Evolutionary conservation across 2,888 invertebrate species (phyloP).

Genomic region (Campaea margaritaria): DNA sequence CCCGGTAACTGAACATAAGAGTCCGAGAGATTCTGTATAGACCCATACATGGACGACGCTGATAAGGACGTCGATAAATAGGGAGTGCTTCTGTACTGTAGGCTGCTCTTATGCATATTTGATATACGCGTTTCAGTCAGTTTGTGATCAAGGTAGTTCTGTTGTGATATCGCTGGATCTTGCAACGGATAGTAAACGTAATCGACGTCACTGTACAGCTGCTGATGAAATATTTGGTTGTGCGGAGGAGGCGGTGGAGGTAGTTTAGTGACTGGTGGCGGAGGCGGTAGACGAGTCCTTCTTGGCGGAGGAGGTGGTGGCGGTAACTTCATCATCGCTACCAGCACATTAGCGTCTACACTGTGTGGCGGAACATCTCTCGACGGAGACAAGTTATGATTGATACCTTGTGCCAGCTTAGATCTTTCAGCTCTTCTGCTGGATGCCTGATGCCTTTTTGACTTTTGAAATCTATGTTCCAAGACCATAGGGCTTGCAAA

Average conservation of each 20-base stretch:
- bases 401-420: slow-evolving; percentile 82
- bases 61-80: slow-evolving; percentile 89
- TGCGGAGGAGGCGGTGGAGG: slow-evolving; percentile 91
- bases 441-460: slow-evolving; percentile 78
- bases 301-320: slow-evolving; percentile 85
- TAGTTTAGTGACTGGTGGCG: slow-evolving; percentile 86
- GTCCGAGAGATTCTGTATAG: slow-evolving; percentile 92
- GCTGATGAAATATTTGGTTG: slow-evolving; percentile 94
- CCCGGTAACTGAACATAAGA: slow-evolving; percentile 89
- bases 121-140: slow-evolving; percentile 89
- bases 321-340: slow-evolving; percentile 87
- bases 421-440: slow-evolving; percentile 87
- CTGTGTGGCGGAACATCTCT: slow-evolving; percentile 70
- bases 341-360: slow-evolving; percentile 81
- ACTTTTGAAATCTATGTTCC: slow-evolving; percentile 80
- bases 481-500: slow-evolving; percentile 81
- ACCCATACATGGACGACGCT: slow-evolving; percentile 89
- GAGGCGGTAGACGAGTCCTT: slow-evolving; percentile 88
- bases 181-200: slow-evolving; percentile 96
- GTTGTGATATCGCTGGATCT: slow-evolving; percentile 95
- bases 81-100: slow-evolving; percentile 93
- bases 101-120: slow-evolving; percentile 88
- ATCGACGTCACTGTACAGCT: slow-evolving; percentile 95
- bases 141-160: slow-evolving; percentile 96
- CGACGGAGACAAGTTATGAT: slow-evolving; percentile 76